Base-by-base conservation (phyloP, 2,888 invertebrate genomes). In the Drymonia ruficornis region DNA sequence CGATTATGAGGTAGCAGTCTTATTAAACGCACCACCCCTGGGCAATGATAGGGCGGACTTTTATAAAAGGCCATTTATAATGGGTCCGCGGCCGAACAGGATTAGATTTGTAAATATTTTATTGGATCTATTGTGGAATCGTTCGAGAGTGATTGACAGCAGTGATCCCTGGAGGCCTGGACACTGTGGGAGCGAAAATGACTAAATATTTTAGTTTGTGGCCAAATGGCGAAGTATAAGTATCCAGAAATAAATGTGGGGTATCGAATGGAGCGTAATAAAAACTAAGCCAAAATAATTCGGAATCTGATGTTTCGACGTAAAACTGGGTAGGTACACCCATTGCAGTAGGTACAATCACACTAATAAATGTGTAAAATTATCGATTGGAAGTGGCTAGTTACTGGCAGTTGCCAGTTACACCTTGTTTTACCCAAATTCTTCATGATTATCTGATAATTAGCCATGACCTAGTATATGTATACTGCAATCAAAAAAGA, bases 71-170 rank as follows among this genome's bases (percentile, higher is more conserved):
- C 72, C 78, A 80, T 76, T 77, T 77, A 81, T 90, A 91, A 91
- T 91, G 86, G 86, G 86, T 84, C 83, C 77, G 86, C 77, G 85
- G 83, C 81, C 85, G 82, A 82, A 81, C 78, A 76, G 87, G 84
- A 91, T 89, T 87, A 86, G 79, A 80, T 83, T 84, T 84, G 88
- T 91, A 84, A 91, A 92, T 92, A 91, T 88, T 91, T 91, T 87
- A 91, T 91, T 81, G 65, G 78, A 73, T 79, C 81, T 78, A 84
- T 84, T 83, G 84, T 82, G 78, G 77, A 81, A 76, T 75, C 70
- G 77, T 71, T 77, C 78, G 74, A 64, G 71, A 77, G 76, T 91
- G 91, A 92, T 88, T 91, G 91, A 91, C 91, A 86, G 87, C 66
- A 63, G 62, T 63, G 62, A 62, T 80, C 88, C 84, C 85, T 62